These are phyloP conservation scores for Atethmia centrago DNA, from an alignment of 2,888 invertebrate genomes.

Conservation along the genomic window DNA sequence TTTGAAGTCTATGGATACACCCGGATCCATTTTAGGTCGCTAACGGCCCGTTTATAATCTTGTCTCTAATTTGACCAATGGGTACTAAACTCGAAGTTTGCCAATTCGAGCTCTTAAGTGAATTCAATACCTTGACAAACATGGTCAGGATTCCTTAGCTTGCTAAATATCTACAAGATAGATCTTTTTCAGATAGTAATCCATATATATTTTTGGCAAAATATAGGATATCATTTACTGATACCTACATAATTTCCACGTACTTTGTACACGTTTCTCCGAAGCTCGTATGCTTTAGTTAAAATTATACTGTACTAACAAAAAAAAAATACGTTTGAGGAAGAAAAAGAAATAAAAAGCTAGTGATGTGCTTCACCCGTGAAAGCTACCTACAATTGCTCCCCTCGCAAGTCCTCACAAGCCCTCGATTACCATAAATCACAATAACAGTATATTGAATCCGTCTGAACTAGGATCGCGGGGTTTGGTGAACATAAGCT, in stretches of 20 bases:
- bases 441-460: slow-evolving; percentile 60
- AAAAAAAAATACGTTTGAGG: slow-evolving; percentile 20
- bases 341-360: slow-evolving; percentile 25
- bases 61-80: slow-evolving; percentile 14
- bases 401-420: slow-evolving; percentile 6
- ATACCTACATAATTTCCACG: neutral
- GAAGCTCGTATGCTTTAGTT: neutral
- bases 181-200: neutral
- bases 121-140: slow-evolving; percentile 13
- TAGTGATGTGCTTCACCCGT: slow-evolving; percentile 15
- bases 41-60: neutral
- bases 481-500: slow-evolving; percentile 47
- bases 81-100: slow-evolving; percentile 3
- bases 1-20: neutral
- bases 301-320: slow-evolving; percentile 20
- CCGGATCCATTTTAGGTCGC: neutral
- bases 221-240: neutral
- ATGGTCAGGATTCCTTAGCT: neutral
- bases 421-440: slow-evolving; percentile 62
- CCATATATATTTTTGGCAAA: neutral
- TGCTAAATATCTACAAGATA: neutral
- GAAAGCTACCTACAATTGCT: slow-evolving; percentile 37
- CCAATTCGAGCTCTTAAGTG: slow-evolving; percentile 7
- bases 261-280: neutral
- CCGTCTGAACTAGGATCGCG: slow-evolving; percentile 27